Evolutionary conservation across 2,888 invertebrate genomes (phyloP), one percentile per base, ranked within the genome.

Genomic region (Diadegma fenestrale): DNA sequence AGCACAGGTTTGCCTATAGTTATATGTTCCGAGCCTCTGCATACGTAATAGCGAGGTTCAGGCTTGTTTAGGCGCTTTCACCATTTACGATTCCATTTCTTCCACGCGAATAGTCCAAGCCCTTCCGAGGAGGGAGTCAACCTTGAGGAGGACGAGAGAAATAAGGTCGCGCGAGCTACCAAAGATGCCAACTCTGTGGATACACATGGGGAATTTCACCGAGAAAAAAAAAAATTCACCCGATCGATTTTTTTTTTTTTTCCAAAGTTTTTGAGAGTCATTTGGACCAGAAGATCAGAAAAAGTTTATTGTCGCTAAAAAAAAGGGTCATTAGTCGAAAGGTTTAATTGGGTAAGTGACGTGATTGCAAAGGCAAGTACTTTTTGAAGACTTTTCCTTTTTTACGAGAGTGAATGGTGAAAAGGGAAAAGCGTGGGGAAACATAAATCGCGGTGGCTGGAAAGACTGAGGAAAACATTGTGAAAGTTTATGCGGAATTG

Each of bases 81-180:
- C 82, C 80, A 82, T 85, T 85, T 85, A 80, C 82, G 82, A 72
- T 82, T 79, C 79, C 85, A 82, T 69, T 82, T 85, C 75, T 85
- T 85, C 72, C 85, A 51, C 79, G 79, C 76, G 82, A 80, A 79
- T 76, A 48, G 73, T 22, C 81, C 43, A 63, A 73, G 76, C 66
- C 71, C 66, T 82, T 80, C 43, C 64, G 66, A 66, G 71, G 66
- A 66, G 71, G 58, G 77, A 64, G 63, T 63, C 72, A 80, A 80
- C 85, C 82, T 82, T 76, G 80, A 77, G 66, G 51, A 80, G 84
- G 69, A 78, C 64, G 77, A 71, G 69, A 30, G 73, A 48, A 78
- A 79, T 79, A 76, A 80, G 66, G 71, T 79, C 63, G 61, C 63
- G 61, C 64, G 63, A 68, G 63, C 19, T 66, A 17, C 14, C 30